Base-by-base conservation (phyloP, 2,113 vertebrate species). In the Sialia sialis region DNA sequence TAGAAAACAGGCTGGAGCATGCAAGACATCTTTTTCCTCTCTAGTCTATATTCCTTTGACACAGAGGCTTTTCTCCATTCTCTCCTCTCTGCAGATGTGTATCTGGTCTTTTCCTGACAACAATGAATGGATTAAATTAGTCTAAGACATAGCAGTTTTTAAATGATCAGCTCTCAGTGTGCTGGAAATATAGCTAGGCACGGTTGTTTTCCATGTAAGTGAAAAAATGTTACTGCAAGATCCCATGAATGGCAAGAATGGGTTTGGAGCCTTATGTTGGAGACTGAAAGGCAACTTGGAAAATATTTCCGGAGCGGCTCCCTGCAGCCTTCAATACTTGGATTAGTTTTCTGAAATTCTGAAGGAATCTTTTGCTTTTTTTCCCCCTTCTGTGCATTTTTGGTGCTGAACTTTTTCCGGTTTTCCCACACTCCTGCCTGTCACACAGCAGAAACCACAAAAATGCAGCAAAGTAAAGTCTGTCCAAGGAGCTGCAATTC, bases 341-440 rank as follows among this genome's bases (percentile, higher is more conserved):
- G 97, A 98, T 97, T 97, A 54, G 89, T 91, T 94, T 98, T 97
- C 97, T 97, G 94, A 96, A 98, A 98, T 97, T 97, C 93, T 98
- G 94, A 98, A 98, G 96, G 96, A 98, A 97, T 98, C 95, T 98
- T 96, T 97, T 97, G 95, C 95, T 96, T 96, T 94, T 98, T 97
- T 98, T 94, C 98, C 98, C 97, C 97, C 98, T 98, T 98, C 97
- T 77, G 97, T 97, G 97, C 98, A 98, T 98, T 98, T 99, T 98
- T 98, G 97, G 97, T 98, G 97, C 98, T 96, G 97, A 98, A 98
- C 96, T 97, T 98, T 98, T 99, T 99, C 99, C 98, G 98, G 98
- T 99, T 99, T 99, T 99, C 99, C 98, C 99, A 99, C 99, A 99
- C 98, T 99, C 98, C 98, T 98, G 98, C 98, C 98, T 98, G 99